Base-by-base conservation (phyloP, 2,888 invertebrate genomes). In the Dimorphilus gyrociliatus region DNA sequence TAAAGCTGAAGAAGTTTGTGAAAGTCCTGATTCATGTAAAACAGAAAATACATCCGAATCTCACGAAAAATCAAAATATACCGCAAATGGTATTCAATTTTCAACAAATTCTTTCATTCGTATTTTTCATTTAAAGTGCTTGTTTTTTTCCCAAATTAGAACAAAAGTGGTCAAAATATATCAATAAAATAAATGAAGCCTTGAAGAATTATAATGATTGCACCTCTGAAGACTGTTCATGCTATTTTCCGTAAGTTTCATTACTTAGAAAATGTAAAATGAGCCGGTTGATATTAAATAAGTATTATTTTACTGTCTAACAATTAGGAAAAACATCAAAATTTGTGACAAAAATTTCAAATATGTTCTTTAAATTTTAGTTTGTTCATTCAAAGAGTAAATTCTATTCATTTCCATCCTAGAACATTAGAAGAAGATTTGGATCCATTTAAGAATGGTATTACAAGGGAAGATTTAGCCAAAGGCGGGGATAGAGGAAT, bases 361-460 rank as follows among this genome's bases (percentile, higher is more conserved):
- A n/a, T n/a, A n/a, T n/a, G n/a, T n/a, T n/a, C n/a, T n/a, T n/a
- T 2, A 7, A 17, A 19, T 34, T 15, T 18, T 14, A 10, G 16
- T 16, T 30, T 8, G 30, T 15, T n/a, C 7, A 27, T 4, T 26
- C 4, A 4, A 10, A 19, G 13, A 6, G 7, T n/a, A 8, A 14
- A 23, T 16, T 31, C 21, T 4, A 8, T 23, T 14, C 30, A 23
- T 25, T 35, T 34, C 27, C 12, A 29, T 40, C 44, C 59, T 32
- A 54, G 67, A 44, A 72, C 76, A 4, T 73, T 85, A 32, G 58
- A 68, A 8, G 61, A 68, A 16, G 82, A 86, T 58, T 66, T 88
- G 32, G 60, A 60, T 30, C 68, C 72, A 4, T 88, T 78, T 60
- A 63, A 68, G 42, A 51, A 55, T 25, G 84, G 84, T 25, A 79